Base-by-base conservation (phyloP, 1,140 invertebrate genomes). In the Carposina sasakii region DNA sequence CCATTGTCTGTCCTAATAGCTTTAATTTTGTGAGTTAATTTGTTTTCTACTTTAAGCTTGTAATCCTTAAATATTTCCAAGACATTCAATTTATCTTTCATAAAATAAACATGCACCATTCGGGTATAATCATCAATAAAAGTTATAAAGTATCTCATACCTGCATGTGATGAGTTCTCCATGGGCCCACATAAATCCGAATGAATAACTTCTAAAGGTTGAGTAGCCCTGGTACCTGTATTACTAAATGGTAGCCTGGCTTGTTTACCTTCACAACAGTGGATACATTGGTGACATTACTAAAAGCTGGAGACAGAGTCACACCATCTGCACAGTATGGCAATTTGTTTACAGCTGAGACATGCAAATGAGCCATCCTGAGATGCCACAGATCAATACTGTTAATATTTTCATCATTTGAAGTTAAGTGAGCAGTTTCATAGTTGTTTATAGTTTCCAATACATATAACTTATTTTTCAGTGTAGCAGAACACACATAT, bases 151-250 rank as follows among this genome's bases (percentile, higher is more conserved):
- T 77, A 85, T 13, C 36, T 34, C 5, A 55, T 54, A n/a, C 59
- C 62, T 15, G 70, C 68, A 19, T 60, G 46, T 19, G 65, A 73
- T 21, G 19, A 24, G 5, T 54, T 37, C n/a, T 63, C 52, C 68
- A 85, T 73, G n/a, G 73, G 76, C 20, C 81, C 81, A 41, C 61
- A 70, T n/a, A n/a, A n/a, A 52, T 85, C 78, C 0, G 65, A 60
- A 48, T 83, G 75, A 4, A 55, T 31, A 2, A 55, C 21, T n/a
- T 55, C 41, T 28, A 52, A 24, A 1, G 37, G 13, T 0, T 26
- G 5, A 24, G 48, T n/a, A 20, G 51, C 45, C 12, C 19, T 15
- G 26, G 31, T 40, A 19, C 47, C 52, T 45, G 24, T 22, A 50
- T 40, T 16, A 8, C 16, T 48, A 33, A 26, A 51, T 23, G n/a